Conservation (phyloP, 2,113 vertebrate genomes). For the Hipposideros armiger region DNA sequence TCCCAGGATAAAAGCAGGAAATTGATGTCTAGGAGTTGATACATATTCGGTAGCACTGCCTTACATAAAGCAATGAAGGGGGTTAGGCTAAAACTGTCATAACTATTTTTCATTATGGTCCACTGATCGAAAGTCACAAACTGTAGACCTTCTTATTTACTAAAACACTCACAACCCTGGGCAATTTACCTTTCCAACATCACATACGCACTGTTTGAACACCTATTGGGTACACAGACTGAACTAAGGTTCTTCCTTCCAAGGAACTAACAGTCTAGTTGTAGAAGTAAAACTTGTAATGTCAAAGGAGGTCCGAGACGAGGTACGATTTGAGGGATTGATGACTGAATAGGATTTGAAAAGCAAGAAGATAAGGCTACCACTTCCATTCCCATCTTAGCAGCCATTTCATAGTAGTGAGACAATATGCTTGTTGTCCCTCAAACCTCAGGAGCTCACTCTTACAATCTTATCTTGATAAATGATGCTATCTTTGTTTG, state of each 20-base stretch:
- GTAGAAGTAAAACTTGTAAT: background rate
- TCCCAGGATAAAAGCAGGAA: conserved; percentile 1
- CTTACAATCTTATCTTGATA: background rate
- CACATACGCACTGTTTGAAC: background rate
- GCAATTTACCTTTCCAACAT: background rate
- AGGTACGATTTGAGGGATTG: background rate
- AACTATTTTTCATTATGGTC: conserved; percentile 29
- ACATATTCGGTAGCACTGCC: background rate
- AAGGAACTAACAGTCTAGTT: background rate
- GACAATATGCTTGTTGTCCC: conserved; percentile 14
- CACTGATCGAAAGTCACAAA: conserved; percentile 38
- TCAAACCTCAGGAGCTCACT: conserved; percentile 21
- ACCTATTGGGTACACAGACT: background rate
- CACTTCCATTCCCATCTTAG: conserved; percentile 12
- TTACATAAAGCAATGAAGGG: conserved; percentile 14
- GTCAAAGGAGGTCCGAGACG: background rate
- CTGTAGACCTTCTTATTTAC: background rate
- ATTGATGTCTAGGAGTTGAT: background rate
- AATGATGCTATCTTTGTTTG: background rate
- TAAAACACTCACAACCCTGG: background rate
- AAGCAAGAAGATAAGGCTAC: conserved; percentile 3
- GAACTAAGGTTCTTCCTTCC: background rate
- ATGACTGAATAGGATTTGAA: background rate
- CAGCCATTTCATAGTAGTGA: conserved; percentile 20
- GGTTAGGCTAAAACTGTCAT: background rate